phyloP scores from a whole-genome alignment of 2,113 vertebrate genomes.

The Abramis brama region DNA sequence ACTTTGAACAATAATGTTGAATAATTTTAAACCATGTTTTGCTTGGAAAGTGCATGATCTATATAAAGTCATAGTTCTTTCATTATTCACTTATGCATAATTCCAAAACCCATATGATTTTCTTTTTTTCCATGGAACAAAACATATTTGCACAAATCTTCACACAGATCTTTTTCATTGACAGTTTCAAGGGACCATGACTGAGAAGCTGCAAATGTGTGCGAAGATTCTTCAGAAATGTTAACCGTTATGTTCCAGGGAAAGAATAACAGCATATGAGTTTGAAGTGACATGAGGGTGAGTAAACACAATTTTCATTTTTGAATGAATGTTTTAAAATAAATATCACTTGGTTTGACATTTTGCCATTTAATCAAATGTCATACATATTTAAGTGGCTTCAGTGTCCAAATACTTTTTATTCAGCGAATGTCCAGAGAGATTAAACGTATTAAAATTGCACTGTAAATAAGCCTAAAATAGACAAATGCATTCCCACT shows the following conservation, averaged over 20 bases:
- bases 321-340: background rate
- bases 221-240: background rate
- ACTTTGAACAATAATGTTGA: background rate
- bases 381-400: background rate
- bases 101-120: background rate
- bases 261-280: background rate
- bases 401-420: background rate
- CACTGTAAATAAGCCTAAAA: constrained; percentile 1
- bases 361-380: background rate
- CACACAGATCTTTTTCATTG: background rate
- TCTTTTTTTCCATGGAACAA: background rate
- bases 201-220: background rate
- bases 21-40: no score
- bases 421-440: background rate
- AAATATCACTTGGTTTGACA: background rate
- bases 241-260: background rate
- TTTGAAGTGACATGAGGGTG: background rate
- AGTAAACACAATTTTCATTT: background rate
- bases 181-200: background rate
- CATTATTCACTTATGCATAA: background rate
- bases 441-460: background rate
- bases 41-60: background rate
- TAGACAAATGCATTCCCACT: background rate
- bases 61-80: background rate
- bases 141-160: background rate